Conservation (phyloP, 2,113 vertebrate genomes). For the Gambusia affinis region DNA sequence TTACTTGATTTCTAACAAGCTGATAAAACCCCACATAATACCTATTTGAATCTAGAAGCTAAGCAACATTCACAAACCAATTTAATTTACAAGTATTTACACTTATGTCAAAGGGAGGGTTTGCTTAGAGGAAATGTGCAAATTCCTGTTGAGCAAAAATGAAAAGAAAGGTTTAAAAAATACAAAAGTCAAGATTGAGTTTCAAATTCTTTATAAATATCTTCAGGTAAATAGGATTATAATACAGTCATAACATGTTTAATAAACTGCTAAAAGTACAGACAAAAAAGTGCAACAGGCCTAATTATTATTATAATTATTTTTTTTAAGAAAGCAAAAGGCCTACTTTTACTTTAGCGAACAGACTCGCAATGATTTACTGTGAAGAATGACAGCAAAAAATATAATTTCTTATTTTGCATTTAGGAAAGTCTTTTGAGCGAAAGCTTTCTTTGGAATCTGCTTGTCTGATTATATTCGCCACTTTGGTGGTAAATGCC, state of each 20-base stretch:
- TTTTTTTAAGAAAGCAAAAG: constrained; percentile 12
- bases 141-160: background rate
- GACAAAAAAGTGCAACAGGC: constrained; percentile 70
- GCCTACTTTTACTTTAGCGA: constrained; percentile 34
- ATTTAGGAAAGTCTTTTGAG: constrained; percentile 45
- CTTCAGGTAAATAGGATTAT: constrained; percentile 73
- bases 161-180: background rate
- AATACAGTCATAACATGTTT: constrained; percentile 72
- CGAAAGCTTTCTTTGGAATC: constrained; percentile 72
- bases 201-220: constrained; percentile 79
- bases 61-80: background rate
- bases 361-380: constrained; percentile 27
- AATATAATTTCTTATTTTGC: constrained; percentile 43
- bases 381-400: constrained; percentile 45
- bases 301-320: constrained; percentile 29
- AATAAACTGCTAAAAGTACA: constrained; percentile 56
- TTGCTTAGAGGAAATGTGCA: background rate
- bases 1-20: background rate
- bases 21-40: background rate
- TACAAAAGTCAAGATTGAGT: constrained; percentile 11
- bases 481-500: constrained; percentile 68
- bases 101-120: background rate
- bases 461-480: constrained; percentile 69
- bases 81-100: background rate
- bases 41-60: background rate